phyloP scores from a whole-genome alignment of 2,888 invertebrate genomes.

The Melanostoma scalare region DNA sequence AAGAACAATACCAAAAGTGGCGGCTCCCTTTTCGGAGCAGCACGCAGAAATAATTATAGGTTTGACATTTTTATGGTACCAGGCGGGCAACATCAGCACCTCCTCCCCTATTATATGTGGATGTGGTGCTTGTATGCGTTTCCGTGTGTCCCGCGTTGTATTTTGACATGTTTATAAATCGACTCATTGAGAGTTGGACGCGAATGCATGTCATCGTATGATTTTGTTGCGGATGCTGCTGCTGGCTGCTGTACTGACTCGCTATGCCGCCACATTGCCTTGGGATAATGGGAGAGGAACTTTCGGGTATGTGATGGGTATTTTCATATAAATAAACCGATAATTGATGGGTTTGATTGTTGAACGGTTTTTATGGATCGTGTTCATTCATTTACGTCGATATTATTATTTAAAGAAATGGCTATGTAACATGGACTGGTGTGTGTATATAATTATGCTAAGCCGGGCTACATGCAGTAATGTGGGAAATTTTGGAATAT shows the following conservation, averaged over 20 bases:
- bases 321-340: constrained; percentile 72
- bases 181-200: constrained; percentile 54
- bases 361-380: constrained; percentile 61
- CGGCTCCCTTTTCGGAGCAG: constrained; percentile 29
- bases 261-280: no score
- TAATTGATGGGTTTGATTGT: constrained; percentile 70
- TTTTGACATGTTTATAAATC: constrained; percentile 73
- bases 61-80: constrained; percentile 69
- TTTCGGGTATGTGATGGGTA: constrained; percentile 35
- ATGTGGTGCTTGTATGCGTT: constrained; percentile 12
- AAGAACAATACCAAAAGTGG: constrained; percentile 15
- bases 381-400: constrained; percentile 44
- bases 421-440: no score
- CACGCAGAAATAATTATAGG: constrained; percentile 63
- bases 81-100: constrained; percentile 63
- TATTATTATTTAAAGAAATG: constrained; percentile 1
- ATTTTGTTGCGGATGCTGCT: constrained; percentile 10
- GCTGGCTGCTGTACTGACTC: no score
- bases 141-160: constrained; percentile 51
- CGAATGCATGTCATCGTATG: constrained; percentile 30
- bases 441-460: no score
- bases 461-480: no score
- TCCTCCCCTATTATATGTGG: constrained; percentile 11
- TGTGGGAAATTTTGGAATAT: no score
- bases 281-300: neutral